phyloP scores from a whole-genome alignment of 2,797 vertebrate genomes.

The Antrozous pallidus region DNA sequence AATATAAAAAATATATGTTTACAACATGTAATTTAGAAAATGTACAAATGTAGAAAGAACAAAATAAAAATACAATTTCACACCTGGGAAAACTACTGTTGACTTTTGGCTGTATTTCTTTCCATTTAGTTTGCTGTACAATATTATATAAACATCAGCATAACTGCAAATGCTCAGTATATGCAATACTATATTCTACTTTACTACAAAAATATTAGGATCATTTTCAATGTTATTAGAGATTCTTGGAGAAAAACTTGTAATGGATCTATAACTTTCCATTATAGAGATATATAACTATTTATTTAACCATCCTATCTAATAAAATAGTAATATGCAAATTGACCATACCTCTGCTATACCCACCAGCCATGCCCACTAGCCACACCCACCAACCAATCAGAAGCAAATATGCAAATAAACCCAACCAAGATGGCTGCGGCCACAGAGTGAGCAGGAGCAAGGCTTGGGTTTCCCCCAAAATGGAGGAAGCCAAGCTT shows the following conservation, averaged over 20 bases:
- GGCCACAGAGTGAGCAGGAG: no score
- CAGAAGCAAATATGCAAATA: no score
- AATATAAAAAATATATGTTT: slow-evolving; percentile 31
- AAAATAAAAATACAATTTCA: slow-evolving; percentile 17
- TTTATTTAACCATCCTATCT: slow-evolving; percentile 9
- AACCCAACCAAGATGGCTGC: no score
- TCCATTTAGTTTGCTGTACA: background rate
- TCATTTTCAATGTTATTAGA: background rate
- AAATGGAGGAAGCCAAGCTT: no score
- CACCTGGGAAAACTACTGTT: background rate
- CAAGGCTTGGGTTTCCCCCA: no score
- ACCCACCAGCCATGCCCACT: no score
- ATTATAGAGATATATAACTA: background rate
- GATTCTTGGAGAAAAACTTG: background rate
- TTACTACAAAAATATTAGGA: slow-evolving; percentile 17
- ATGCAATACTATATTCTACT: background rate
- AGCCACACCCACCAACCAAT: no score
- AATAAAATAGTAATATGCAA: no score
- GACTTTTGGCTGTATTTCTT: slow-evolving; percentile 2
- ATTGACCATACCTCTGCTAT: no score
- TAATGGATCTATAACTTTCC: background rate
- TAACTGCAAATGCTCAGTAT: background rate
- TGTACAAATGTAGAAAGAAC: background rate
- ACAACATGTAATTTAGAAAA: slow-evolving; percentile 20
- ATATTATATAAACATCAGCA: background rate